Conservation (phyloP, 2,113 vertebrate genomes). For the Leucopsar rothschildi region DNA sequence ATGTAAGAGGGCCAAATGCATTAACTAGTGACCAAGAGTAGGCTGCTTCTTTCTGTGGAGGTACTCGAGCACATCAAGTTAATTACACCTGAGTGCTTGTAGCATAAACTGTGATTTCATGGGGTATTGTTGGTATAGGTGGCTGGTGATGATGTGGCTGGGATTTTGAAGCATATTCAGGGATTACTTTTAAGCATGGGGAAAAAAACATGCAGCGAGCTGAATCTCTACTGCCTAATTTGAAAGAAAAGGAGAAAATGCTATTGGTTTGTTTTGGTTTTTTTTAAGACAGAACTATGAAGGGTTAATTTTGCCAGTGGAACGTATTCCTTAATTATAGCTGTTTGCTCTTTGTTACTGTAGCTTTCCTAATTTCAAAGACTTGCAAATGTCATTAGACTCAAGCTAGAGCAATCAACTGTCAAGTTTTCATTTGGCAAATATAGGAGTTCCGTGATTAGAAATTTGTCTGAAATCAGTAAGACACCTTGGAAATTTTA, state of each 20-base stretch:
- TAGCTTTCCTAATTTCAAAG: background rate
- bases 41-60: background rate
- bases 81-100: background rate
- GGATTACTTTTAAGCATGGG: background rate
- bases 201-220: rapidly evolving
- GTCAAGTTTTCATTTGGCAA: background rate
- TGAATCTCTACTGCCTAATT: background rate
- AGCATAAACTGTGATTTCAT: background rate
- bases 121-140: background rate
- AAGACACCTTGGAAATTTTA: background rate
- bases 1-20: background rate
- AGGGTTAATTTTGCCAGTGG: background rate
- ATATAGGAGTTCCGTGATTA: background rate
- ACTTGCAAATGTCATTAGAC: background rate
- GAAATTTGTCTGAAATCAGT: background rate
- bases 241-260: background rate
- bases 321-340: background rate
- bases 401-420: background rate
- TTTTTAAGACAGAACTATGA: background rate
- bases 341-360: background rate
- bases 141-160: background rate
- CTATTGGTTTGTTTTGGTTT: rapidly evolving
- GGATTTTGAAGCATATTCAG: background rate
- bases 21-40: background rate
- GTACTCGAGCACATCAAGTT: background rate